These are phyloP conservation scores for Seriola dumerili DNA, from an alignment of 2,113 vertebrate species.

Conservation along the genomic window DNA sequence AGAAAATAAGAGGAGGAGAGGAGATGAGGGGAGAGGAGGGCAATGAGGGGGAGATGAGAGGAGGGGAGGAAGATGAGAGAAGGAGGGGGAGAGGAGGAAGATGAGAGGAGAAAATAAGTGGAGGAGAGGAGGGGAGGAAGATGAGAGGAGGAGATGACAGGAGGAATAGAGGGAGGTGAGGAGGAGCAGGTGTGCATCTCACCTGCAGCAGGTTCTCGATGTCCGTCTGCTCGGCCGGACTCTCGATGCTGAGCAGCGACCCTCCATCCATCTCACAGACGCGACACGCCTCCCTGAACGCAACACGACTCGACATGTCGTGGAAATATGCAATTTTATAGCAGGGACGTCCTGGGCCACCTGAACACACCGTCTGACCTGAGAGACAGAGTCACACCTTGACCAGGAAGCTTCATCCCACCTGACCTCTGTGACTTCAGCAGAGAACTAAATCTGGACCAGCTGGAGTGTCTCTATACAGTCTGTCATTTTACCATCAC, in stretches of 20 bases:
- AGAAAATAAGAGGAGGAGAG: too few relatives aligned
- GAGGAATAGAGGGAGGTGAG: not conserved
- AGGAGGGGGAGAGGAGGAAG: too few relatives aligned
- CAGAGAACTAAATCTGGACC: too few relatives aligned
- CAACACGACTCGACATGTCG: constrained; percentile 92
- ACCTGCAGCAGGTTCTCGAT: constrained; percentile 88
- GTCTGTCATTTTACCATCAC: too few relatives aligned
- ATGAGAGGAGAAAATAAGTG: too few relatives aligned
- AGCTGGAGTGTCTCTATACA: too few relatives aligned
- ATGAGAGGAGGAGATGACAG: not conserved
- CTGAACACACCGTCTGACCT: constrained; percentile 94
- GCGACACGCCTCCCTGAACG: constrained; percentile 90
- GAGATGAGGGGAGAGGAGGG: too few relatives aligned
- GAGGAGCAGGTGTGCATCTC: not conserved
- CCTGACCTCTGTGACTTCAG: too few relatives aligned
- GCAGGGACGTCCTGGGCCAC: constrained; percentile 85
- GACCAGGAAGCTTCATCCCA: not conserved
- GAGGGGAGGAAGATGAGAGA: too few relatives aligned
- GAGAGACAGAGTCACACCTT: constrained; percentile 33
- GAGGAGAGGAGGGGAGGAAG: too few relatives aligned
- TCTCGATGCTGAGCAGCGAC: constrained; percentile 90
- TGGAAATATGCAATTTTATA: constrained; percentile 98
- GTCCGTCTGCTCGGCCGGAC: constrained; percentile 87
- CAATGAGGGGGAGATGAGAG: too few relatives aligned
- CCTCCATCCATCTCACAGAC: constrained; percentile 92